These are phyloP conservation scores for Xiphorhynchus erythropygius DNA, from an alignment of 2,797 vertebrate species.

Conservation along the genomic window DNA sequence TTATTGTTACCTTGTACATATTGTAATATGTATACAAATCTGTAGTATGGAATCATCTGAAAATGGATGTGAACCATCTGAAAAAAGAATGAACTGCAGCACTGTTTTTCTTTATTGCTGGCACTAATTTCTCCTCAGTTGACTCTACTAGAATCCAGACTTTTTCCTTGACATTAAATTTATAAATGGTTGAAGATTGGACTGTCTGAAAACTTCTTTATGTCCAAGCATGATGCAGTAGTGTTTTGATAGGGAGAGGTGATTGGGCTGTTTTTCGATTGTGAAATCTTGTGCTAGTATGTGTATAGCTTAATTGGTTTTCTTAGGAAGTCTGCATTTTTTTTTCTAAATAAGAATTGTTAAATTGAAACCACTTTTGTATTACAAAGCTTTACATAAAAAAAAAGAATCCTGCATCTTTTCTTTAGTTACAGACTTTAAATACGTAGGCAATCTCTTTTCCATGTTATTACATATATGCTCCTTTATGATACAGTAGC, in stretches of 20 bases:
- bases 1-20: background rate
- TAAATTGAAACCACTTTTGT: background rate
- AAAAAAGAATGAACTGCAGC: background rate
- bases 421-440: background rate
- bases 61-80: background rate
- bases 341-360: background rate
- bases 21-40: background rate
- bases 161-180: background rate
- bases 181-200: background rate
- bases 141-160: background rate
- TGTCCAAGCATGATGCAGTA: background rate
- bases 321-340: fast-evolving
- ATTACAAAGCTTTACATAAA: background rate
- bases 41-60: background rate
- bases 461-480: background rate
- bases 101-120: background rate
- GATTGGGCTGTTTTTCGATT: background rate
- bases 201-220: background rate
- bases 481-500: background rate
- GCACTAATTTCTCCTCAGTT: background rate
- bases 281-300: background rate
- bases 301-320: background rate
- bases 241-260: constrained; percentile 16
- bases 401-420: background rate
- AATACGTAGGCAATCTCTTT: background rate